phyloP scores from a whole-genome alignment of 2,888 invertebrate species.

The Xanthorhoe designata region DNA sequence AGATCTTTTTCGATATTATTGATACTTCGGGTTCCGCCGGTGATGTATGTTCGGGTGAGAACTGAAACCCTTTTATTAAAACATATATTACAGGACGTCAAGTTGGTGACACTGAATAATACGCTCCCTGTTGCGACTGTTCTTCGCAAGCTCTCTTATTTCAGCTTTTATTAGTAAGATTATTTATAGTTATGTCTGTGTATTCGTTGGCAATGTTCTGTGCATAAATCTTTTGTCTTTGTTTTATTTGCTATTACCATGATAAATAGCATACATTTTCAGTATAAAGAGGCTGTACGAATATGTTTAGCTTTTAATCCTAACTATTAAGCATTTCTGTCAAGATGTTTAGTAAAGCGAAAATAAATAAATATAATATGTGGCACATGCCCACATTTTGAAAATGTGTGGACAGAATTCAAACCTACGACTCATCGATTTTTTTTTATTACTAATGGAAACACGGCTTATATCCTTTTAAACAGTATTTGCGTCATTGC shows the following conservation, averaged over 20 bases:
- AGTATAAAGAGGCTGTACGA: neutral
- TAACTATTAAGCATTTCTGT: too few relatives aligned
- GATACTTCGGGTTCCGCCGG: conserved; percentile 76
- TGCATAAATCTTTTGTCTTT: conserved; percentile 55
- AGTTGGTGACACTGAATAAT: conserved; percentile 82
- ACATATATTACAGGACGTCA: conserved; percentile 83
- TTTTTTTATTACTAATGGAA: too few relatives aligned
- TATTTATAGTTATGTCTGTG: conserved; percentile 70
- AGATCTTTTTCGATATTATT: conserved; percentile 81
- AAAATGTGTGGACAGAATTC: too few relatives aligned
- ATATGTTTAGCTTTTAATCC: neutral
- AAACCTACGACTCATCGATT: too few relatives aligned
- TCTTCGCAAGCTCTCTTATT: conserved; percentile 72
- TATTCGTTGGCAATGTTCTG: conserved; percentile 51
- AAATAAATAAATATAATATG: too few relatives aligned
- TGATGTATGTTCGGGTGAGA: conserved; percentile 80
- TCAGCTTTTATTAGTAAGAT: conserved; percentile 77
- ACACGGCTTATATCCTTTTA: too few relatives aligned
- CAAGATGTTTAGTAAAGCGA: too few relatives aligned
- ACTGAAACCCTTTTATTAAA: conserved; percentile 85
- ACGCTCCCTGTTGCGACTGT: conserved; percentile 79
- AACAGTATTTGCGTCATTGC: too few relatives aligned
- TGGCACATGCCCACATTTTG: too few relatives aligned
- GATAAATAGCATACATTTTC: conserved; percentile 1
- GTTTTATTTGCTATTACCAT: conserved; percentile 45